Evolutionary conservation across 2,888 invertebrate species (phyloP).

Genomic region (Muscina levida): DNA sequence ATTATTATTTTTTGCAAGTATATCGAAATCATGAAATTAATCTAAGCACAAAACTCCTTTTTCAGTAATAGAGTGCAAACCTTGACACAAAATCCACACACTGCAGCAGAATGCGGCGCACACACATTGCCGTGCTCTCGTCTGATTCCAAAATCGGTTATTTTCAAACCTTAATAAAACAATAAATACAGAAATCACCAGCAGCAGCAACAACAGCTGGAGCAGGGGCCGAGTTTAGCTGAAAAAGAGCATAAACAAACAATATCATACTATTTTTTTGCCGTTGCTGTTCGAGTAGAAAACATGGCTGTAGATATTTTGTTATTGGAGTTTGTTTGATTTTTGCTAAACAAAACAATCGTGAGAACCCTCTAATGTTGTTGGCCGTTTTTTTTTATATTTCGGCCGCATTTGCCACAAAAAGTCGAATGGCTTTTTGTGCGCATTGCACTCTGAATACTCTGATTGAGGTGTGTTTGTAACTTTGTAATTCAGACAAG

Average conservation of each 20-base stretch:
- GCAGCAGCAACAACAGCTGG: background rate
- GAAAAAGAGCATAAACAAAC: slow-evolving; percentile 44
- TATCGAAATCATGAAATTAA: slow-evolving; percentile 62
- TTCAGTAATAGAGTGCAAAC: slow-evolving; percentile 63
- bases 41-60: slow-evolving; percentile 63
- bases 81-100: slow-evolving; percentile 62
- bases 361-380: slow-evolving; percentile 60
- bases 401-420: slow-evolving; percentile 34
- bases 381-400: background rate
- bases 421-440: slow-evolving; percentile 52
- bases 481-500: slow-evolving; percentile 47
- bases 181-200: slow-evolving; percentile 46
- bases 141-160: background rate
- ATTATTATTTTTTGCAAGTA: slow-evolving; percentile 14
- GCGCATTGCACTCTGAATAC: slow-evolving; percentile 46
- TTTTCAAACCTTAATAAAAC: slow-evolving; percentile 52
- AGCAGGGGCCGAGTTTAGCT: slow-evolving; percentile 14
- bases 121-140: slow-evolving; percentile 31
- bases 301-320: slow-evolving; percentile 15
- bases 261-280: slow-evolving; percentile 45
- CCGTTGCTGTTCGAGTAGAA: slow-evolving; percentile 3
- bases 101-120: slow-evolving; percentile 47
- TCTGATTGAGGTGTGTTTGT: slow-evolving; percentile 62
- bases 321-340: slow-evolving; percentile 45
- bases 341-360: slow-evolving; percentile 50